Conservation (phyloP, 2,113 vertebrate species). For the Oenanthe oenanthe region DNA sequence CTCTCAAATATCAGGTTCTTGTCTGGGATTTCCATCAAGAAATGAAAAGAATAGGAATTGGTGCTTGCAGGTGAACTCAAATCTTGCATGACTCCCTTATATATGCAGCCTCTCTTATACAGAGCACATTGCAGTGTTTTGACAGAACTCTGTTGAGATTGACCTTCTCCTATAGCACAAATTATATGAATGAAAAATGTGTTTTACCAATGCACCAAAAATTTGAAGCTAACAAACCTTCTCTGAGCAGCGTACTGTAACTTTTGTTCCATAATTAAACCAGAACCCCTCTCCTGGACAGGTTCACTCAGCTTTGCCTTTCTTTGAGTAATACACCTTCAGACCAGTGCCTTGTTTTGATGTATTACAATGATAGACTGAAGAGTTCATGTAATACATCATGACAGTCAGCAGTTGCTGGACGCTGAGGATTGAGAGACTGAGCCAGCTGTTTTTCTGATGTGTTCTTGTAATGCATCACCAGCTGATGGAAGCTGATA, state of each 20-base stretch:
- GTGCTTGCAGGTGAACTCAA: neutral
- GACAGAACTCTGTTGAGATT: neutral
- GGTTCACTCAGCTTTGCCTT: conserved; percentile 57
- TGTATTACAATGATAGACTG: conserved; percentile 70
- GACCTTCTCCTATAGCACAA: neutral
- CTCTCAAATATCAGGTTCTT: neutral
- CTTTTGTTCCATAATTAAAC: conserved; percentile 67
- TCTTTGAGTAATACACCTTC: conserved; percentile 78
- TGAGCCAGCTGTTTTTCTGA: conserved; percentile 70
- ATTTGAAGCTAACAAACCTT: conserved; percentile 22
- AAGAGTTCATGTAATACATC: conserved; percentile 61
- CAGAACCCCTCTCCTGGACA: conserved; percentile 33
- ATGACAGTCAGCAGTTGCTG: conserved; percentile 65
- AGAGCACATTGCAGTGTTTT: neutral
- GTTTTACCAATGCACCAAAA: conserved; percentile 5
- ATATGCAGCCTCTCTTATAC: neutral
- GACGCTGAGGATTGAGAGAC: conserved; percentile 67
- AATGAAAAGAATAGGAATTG: neutral
- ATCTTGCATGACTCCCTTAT: neutral
- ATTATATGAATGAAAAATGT: neutral
- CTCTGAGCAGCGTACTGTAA: conserved; percentile 28
- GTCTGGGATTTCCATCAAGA: neutral
- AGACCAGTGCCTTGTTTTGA: conserved; percentile 69
- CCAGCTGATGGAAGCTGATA: neutral
- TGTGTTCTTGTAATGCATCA: conserved; percentile 39